A percentile compares a stretch with the other conserved stretches of the same genome.
Conservation (phyloP, 1,140 invertebrate species). For the Nasonia giraulti region DNA sequence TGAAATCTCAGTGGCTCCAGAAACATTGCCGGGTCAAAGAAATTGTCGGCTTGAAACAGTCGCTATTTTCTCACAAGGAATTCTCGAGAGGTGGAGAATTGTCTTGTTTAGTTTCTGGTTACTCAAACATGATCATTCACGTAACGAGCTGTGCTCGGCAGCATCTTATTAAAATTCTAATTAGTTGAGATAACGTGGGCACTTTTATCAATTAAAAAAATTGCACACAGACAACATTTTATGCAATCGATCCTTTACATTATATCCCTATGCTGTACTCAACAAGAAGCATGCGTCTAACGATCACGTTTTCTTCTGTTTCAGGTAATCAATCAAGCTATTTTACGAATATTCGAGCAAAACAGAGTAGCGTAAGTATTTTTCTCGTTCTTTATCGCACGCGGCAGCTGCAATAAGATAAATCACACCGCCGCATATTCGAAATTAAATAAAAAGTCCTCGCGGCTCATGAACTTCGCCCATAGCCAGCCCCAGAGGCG, state of each 20-base stretch:
- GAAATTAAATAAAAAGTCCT: background rate
- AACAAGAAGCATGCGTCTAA: background rate
- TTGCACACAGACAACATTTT: no score
- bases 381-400: no score
- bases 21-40: background rate
- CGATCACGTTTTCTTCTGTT: background rate
- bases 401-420: background rate
- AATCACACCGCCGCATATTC: background rate
- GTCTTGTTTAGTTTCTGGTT: background rate
- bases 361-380: background rate
- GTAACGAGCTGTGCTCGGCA: background rate
- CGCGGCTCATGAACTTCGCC: background rate
- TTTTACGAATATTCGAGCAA: background rate
- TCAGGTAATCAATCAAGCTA: background rate
- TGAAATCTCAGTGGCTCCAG: background rate
- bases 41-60: background rate
- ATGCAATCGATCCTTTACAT: no score
- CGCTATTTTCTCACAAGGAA: background rate
- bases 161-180: background rate
- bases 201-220: background rate
- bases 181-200: background rate
- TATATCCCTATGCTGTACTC: no score
- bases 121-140: slow-evolving; percentile 4
- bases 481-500: no score
- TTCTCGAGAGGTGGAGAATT: background rate